Evolutionary conservation across 2,113 vertebrate species (phyloP).

Genomic region (Podarcis muralis): DNA sequence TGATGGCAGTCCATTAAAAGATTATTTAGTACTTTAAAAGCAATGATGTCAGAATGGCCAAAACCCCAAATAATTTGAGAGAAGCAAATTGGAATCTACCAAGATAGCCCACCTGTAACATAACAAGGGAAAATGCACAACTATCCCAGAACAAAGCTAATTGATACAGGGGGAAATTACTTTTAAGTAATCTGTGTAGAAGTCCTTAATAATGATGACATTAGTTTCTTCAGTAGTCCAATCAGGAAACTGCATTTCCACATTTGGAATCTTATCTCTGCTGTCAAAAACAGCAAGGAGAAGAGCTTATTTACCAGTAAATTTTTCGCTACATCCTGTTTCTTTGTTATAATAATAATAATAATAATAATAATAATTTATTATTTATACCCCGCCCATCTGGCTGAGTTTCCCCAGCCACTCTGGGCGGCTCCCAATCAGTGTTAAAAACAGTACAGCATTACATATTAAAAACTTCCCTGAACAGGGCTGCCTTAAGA

Average conservation of each 20-base stretch:
- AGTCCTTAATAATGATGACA: not conserved
- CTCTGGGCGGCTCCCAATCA: no score
- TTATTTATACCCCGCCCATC: no score
- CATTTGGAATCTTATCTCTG: conserved; percentile 64
- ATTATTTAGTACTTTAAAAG: not conserved
- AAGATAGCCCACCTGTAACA: not conserved
- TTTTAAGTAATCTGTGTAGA: not conserved
- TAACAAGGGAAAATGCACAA: not conserved
- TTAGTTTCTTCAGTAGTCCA: conserved; percentile 32
- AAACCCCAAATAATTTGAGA: not conserved
- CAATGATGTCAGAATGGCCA: not conserved
- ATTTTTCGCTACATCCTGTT: conserved; percentile 68
- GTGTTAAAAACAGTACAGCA: no score
- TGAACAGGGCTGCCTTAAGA: no score
- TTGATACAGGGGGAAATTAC: not conserved
- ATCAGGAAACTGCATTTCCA: conserved; percentile 66
- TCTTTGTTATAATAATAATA: no score
- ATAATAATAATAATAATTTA: no score
- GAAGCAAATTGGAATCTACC: not conserved
- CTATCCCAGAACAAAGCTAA: not conserved
- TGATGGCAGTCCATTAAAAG: not conserved
- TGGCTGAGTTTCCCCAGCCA: no score
- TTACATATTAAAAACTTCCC: no score
- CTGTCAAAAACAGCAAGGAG: conserved; percentile 55
- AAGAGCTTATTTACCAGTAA: conserved; percentile 35